Evolutionary conservation across 2,888 invertebrate genomes (phyloP).

Genomic region (Byasa hedistus): DNA sequence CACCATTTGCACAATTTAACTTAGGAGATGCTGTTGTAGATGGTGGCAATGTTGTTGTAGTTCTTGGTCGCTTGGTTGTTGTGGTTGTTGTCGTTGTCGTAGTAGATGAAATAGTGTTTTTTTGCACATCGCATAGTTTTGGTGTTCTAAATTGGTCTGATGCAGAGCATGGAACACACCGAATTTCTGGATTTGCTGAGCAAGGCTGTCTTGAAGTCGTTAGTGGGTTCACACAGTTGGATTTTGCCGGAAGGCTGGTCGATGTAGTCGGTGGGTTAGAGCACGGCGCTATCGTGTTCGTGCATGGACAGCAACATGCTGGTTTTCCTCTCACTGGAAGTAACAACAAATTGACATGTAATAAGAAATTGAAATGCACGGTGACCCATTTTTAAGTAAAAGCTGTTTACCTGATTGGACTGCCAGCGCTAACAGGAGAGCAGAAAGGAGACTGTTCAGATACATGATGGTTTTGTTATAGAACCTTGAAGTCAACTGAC

Average conservation of each 20-base stretch:
- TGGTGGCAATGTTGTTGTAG: not conserved
- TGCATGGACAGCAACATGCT: not conserved
- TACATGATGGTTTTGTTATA: not conserved
- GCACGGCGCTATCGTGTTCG: not conserved
- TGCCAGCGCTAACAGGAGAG: not conserved
- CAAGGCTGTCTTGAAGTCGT: not conserved
- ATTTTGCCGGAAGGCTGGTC: not conserved
- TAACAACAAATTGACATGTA: not conserved
- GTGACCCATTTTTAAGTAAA: not conserved
- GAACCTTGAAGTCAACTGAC: not conserved
- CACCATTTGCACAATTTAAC: constrained; percentile 9
- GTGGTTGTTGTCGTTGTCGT: not conserved
- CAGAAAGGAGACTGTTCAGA: not conserved
- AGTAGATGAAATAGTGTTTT: not conserved
- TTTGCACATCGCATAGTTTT: not conserved
- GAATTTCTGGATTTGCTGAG: not conserved
- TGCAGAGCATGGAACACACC: not conserved
- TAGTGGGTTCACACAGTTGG: not conserved
- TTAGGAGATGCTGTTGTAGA: not conserved
- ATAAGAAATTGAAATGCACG: not conserved
- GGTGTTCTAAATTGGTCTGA: constrained; percentile 1
- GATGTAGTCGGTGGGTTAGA: too few relatives aligned
- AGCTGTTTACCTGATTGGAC: not conserved
- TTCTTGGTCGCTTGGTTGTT: not conserved
- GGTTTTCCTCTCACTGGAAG: constrained; percentile 1